Conservation (phyloP, 2,113 vertebrate species). For the Neofelis nebulosa region DNA sequence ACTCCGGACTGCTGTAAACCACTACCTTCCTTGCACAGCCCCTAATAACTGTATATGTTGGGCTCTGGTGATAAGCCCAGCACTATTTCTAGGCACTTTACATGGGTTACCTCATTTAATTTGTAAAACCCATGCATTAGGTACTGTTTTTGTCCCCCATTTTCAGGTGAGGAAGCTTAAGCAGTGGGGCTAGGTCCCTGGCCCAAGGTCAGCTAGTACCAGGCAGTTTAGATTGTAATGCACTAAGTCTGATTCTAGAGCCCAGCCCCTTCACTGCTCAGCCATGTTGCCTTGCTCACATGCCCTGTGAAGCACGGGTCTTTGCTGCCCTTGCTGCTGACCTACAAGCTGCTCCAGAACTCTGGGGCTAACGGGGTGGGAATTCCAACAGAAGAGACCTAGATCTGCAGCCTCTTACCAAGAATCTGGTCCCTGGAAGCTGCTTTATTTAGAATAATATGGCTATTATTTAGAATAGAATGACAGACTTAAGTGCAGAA, state of each 20-base stretch:
- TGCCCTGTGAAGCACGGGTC: rapidly evolving
- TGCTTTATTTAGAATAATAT: background rate
- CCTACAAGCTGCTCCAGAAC: background rate
- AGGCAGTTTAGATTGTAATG: background rate
- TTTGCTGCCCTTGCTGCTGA: background rate
- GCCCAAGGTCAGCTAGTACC: background rate
- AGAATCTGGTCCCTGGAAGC: background rate
- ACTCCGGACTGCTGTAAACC: background rate
- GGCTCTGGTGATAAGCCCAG: background rate
- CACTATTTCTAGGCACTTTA: background rate
- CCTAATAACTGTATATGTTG: rapidly evolving
- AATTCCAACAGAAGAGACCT: background rate
- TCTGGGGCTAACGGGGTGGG: background rate
- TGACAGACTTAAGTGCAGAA: background rate
- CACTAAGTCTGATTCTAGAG: background rate
- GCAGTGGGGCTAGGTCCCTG: background rate
- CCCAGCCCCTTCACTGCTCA: background rate
- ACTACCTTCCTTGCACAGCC: background rate
- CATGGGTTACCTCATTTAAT: background rate
- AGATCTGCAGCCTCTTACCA: background rate
- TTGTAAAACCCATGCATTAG: background rate
- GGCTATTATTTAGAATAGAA: background rate
- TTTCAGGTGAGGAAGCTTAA: background rate
- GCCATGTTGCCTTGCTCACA: background rate
- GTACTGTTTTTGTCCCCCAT: background rate